phyloP scores from a whole-genome alignment of 2,113 vertebrate genomes.

The Eira barbara region DNA sequence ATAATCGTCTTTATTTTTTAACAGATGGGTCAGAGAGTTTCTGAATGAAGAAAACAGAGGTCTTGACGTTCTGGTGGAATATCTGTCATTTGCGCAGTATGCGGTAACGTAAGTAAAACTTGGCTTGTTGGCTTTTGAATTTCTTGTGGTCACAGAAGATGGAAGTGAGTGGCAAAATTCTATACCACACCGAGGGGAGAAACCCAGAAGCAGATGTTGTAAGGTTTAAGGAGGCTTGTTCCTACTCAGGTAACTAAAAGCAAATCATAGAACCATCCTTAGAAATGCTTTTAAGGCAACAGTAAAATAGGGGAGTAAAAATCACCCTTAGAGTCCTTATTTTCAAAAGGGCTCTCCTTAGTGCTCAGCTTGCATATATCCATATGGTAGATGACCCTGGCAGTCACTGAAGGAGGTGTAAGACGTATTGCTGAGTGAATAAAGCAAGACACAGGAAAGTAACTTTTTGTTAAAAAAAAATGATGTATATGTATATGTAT shows the following conservation, averaged over 20 bases:
- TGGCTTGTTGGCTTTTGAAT: neutral
- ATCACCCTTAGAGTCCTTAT: neutral
- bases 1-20: neutral
- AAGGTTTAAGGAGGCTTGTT: neutral
- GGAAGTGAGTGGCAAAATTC: neutral
- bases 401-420: neutral
- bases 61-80: constrained; percentile 97
- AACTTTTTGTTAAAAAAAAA: neutral
- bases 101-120: constrained; percentile 95
- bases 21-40: constrained; percentile 98
- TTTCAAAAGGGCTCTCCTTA: constrained; percentile 1
- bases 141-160: neutral
- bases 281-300: constrained; percentile 30
- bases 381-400: neutral
- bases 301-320: constrained; percentile 26
- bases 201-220: neutral
- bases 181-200: neutral
- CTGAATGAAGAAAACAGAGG: constrained; percentile 99
- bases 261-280: neutral
- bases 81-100: constrained; percentile 98
- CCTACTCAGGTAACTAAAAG: neutral
- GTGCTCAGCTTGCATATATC: neutral
- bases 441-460: neutral
- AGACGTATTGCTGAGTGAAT: neutral
- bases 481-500: neutral